Percentiles rank a stretch among this genome's conserved stretches.
Evolutionary conservation across 2,888 invertebrate genomes (phyloP).

Genomic region (Carterocephalus palaemon): DNA sequence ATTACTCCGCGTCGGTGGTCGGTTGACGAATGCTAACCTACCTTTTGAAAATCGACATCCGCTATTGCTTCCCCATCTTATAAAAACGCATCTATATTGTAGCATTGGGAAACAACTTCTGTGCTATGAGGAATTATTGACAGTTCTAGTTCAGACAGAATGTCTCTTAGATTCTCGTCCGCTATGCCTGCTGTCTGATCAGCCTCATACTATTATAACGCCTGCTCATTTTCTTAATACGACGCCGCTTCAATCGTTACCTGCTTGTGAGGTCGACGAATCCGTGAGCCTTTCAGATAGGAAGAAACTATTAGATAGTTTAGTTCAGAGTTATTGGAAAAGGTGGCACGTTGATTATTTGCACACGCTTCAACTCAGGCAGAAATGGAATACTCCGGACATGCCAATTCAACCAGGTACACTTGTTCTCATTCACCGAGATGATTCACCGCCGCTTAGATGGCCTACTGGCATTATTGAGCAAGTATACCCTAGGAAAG

Average conservation of each 20-base stretch:
- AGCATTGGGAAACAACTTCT: conserved; percentile 9
- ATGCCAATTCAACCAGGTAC: too few species aligned
- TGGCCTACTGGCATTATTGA: too few species aligned
- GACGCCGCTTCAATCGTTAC: conserved; percentile 21
- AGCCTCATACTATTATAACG: conserved; percentile 4
- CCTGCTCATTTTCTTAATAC: conserved; percentile 11
- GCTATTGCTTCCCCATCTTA: not conserved
- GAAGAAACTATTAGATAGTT: too few species aligned
- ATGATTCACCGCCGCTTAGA: too few species aligned
- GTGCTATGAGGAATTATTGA: conserved; percentile 5
- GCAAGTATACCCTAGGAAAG: too few species aligned
- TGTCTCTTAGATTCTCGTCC: conserved; percentile 4
- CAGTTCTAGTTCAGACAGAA: conserved; percentile 11
- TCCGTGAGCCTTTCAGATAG: too few species aligned
- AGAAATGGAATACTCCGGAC: too few species aligned
- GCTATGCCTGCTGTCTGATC: not conserved
- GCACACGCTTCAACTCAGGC: too few species aligned
- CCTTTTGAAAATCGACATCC: conserved; percentile 1
- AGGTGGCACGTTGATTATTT: too few species aligned
- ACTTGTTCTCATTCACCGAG: too few species aligned
- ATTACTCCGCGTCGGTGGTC: conserved; percentile 6
- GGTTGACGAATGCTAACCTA: not conserved
- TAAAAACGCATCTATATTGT: conserved; percentile 16
- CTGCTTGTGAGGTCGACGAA: too few species aligned
- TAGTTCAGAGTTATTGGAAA: too few species aligned